These are phyloP conservation scores for Spilosoma lubricipeda DNA, from an alignment of 2,888 invertebrate genomes.

Conservation along the genomic window DNA sequence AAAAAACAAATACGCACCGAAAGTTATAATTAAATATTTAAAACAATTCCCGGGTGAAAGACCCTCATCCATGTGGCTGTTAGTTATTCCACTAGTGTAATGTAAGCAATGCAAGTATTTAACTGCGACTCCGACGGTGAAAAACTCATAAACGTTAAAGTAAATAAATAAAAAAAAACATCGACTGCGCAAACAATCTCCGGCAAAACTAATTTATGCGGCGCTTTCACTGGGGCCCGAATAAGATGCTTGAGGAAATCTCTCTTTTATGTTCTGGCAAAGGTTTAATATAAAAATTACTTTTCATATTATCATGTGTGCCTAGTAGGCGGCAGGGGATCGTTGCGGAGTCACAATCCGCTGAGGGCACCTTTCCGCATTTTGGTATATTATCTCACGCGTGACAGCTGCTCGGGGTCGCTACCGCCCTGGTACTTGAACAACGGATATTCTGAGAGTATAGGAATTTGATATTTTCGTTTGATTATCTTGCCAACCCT, in stretches of 20 bases:
- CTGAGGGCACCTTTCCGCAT: slow-evolving; percentile 69
- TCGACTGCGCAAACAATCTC: slow-evolving; percentile 81
- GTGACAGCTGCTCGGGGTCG: slow-evolving; percentile 74
- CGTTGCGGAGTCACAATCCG: slow-evolving; percentile 66
- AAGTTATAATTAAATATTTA: slow-evolving; percentile 58
- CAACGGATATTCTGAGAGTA: slow-evolving; percentile 46
- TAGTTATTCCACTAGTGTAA: slow-evolving; percentile 49
- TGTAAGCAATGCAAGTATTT: slow-evolving; percentile 48
- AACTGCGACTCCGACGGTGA: slow-evolving; percentile 53
- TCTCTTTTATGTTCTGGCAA: slow-evolving; percentile 82
- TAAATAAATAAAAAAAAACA: slow-evolving; percentile 73
- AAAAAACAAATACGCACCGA: slow-evolving; percentile 38
- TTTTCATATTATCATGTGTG: slow-evolving; percentile 82
- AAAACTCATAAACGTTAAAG: slow-evolving; percentile 81
- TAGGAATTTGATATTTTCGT: neutral
- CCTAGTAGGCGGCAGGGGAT: slow-evolving; percentile 69
- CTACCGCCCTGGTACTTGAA: slow-evolving; percentile 65
- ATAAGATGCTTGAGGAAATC: slow-evolving; percentile 70
- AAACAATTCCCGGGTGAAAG: slow-evolving; percentile 53
- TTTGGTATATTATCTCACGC: slow-evolving; percentile 78
- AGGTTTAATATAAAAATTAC: slow-evolving; percentile 85
- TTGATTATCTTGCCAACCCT: neutral
- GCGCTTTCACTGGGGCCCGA: slow-evolving; percentile 69
- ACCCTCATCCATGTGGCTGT: slow-evolving; percentile 33
- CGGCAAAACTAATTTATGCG: slow-evolving; percentile 84